phyloP scores from a whole-genome alignment of 2,797 vertebrate species.

The Myioborus miniatus region DNA sequence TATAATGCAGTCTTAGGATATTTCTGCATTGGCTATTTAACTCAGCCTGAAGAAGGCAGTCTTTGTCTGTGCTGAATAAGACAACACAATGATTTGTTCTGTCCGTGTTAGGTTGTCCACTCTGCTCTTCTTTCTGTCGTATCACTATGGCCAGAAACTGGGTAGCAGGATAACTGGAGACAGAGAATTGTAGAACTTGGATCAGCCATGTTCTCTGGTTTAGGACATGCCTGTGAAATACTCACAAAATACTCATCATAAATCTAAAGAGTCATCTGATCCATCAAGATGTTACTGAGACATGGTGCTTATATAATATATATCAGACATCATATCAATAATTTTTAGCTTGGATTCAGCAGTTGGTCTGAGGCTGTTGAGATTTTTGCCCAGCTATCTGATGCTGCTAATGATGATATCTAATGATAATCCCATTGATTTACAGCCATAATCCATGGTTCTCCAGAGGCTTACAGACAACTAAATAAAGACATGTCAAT shows the following conservation, averaged over 20 bases:
- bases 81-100: not conserved
- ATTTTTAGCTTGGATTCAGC: not conserved
- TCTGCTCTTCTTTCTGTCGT: not conserved
- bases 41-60: not conserved
- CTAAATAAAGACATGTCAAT: not conserved
- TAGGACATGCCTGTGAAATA: not conserved
- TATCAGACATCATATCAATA: not conserved
- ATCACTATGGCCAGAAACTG: not conserved
- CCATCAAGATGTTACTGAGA: not conserved
- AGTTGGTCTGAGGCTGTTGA: slow-evolving; percentile 74
- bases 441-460: slow-evolving; percentile 77
- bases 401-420: slow-evolving; percentile 81
- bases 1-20: not conserved
- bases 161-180: not conserved
- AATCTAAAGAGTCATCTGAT: not conserved
- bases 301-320: not conserved
- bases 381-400: slow-evolving; percentile 78
- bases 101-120: not conserved
- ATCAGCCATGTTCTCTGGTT: not conserved
- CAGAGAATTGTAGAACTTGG: not conserved
- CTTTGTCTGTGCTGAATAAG: not conserved
- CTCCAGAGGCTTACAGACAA: slow-evolving; percentile 48
- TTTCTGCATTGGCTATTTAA: not conserved
- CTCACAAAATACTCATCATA: not conserved
- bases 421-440: slow-evolving; percentile 66